These are phyloP conservation scores for Cephus pulcher DNA, from an alignment of 2,888 invertebrate species.

Conservation along the genomic window DNA sequence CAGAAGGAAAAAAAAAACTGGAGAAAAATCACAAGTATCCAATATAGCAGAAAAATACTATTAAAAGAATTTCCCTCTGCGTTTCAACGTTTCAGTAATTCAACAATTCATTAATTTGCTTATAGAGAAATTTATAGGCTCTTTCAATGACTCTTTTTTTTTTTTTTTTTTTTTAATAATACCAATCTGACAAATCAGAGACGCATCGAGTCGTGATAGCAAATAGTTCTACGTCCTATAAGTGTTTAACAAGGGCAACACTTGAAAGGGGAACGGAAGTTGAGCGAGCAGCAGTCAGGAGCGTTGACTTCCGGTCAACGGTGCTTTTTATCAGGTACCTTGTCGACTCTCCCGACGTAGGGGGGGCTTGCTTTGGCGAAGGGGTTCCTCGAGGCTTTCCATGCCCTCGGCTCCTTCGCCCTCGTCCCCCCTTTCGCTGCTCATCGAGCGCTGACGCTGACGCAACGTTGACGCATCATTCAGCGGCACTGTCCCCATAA, in stretches of 20 bases:
- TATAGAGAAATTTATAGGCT: not conserved
- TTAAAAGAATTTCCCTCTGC: too few species aligned
- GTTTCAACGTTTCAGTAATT: not conserved
- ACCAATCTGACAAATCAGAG: slow-evolving; percentile 10
- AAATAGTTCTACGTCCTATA: slow-evolving; percentile 43
- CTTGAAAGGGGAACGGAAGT: slow-evolving; percentile 27
- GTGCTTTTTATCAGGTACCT: slow-evolving; percentile 67
- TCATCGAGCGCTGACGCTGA: slow-evolving; percentile 75
- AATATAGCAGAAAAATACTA: too few species aligned
- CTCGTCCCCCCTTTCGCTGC: slow-evolving; percentile 73
- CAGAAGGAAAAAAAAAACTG: not conserved
- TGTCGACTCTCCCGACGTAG: slow-evolving; percentile 73
- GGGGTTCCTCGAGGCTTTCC: slow-evolving; percentile 75
- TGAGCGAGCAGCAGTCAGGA: not conserved
- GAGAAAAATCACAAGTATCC: not conserved
- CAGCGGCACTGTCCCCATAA: slow-evolving; percentile 70
- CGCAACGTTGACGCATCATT: slow-evolving; percentile 73
- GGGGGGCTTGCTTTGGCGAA: slow-evolving; percentile 65
- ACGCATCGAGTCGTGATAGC: not conserved
- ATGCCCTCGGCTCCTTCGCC: slow-evolving; percentile 61
- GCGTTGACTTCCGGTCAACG: slow-evolving; percentile 25
- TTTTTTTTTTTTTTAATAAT: not conserved
- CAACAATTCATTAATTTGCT: not conserved
- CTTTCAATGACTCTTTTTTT: not conserved
- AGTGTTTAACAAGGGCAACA: slow-evolving; percentile 26